phyloP scores from a whole-genome alignment of 2,888 invertebrate species.

The Hypomecis punctinalis region DNA sequence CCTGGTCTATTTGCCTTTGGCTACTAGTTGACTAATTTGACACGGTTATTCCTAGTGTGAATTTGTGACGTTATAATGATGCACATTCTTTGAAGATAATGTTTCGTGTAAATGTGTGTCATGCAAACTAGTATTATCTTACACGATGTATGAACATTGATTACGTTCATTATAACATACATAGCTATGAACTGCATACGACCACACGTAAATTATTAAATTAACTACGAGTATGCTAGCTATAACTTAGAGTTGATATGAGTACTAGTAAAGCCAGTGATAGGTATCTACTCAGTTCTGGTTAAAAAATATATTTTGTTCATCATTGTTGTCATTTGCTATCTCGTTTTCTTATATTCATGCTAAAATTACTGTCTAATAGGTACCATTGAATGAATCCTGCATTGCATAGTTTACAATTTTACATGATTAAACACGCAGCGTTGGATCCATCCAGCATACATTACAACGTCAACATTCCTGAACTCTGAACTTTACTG shows the following conservation, averaged over 20 bases:
- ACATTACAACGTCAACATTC: constrained; percentile 17
- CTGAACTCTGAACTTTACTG: constrained; percentile 37
- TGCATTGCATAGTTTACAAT: neutral
- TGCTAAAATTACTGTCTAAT: constrained; percentile 1
- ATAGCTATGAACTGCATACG: neutral
- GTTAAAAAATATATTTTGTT: too few species aligned
- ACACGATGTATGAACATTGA: neutral
- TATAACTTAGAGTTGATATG: too few species aligned
- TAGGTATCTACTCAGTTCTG: too few species aligned
- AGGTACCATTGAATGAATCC: neutral
- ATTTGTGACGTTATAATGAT: neutral
- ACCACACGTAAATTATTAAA: too few species aligned
- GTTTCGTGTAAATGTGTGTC: constrained; percentile 7
- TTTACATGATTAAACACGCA: constrained; percentile 3
- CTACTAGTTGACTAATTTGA: too few species aligned
- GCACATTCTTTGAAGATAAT: constrained; percentile 13
- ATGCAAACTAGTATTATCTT: constrained; percentile 4
- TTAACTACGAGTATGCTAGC: too few species aligned
- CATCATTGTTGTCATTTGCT: neutral
- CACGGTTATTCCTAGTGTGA: too few species aligned
- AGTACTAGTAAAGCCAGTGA: too few species aligned
- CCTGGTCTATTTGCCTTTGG: too few species aligned
- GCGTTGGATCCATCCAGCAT: constrained; percentile 3
- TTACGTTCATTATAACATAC: neutral
- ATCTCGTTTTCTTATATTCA: constrained; percentile 3